These are phyloP conservation scores for Episyrphus balteatus DNA, from an alignment of 1,140 invertebrate genomes.

Conservation along the genomic window DNA sequence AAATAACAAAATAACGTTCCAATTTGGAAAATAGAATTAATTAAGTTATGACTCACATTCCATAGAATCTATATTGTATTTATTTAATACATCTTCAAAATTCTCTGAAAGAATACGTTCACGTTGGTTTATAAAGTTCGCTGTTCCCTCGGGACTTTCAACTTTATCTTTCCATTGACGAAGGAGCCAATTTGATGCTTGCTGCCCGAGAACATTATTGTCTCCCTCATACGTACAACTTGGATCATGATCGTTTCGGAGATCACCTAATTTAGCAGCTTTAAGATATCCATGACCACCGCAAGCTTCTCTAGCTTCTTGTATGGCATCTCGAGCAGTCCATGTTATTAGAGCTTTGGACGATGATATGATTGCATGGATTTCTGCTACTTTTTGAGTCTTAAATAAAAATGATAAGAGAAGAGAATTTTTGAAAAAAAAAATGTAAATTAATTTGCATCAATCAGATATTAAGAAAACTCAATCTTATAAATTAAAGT, in stretches of 20 bases:
- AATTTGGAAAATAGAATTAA: not conserved
- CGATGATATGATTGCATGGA: conserved; percentile 82
- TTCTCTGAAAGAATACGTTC: conserved; percentile 40
- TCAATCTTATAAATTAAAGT: no score
- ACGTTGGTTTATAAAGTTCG: conserved; percentile 47
- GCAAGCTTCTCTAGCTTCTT: conserved; percentile 79
- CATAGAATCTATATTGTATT: conserved; percentile 40
- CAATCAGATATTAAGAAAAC: no score
- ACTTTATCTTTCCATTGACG: conserved; percentile 45
- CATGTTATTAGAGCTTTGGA: conserved; percentile 80
- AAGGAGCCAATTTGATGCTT: conserved; percentile 83
- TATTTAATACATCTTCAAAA: conserved; percentile 36
- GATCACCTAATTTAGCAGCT: conserved; percentile 68
- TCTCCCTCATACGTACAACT: conserved; percentile 94
- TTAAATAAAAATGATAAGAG: conserved; percentile 18
- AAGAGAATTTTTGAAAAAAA: no score
- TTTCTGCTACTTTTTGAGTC: conserved; percentile 67
- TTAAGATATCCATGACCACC: conserved; percentile 57
- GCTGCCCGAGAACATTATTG: conserved; percentile 89
- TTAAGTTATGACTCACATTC: conserved; percentile 43
- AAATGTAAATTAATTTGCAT: no score
- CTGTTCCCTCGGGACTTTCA: conserved; percentile 51
- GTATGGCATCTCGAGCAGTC: conserved; percentile 71
- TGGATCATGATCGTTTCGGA: conserved; percentile 82
- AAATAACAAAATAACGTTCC: not conserved